Percentiles rank a stretch among this genome's conserved stretches.
Evolutionary conservation across 2,888 invertebrate genomes (phyloP).

Genomic region (Lycophotia porphyrea): DNA sequence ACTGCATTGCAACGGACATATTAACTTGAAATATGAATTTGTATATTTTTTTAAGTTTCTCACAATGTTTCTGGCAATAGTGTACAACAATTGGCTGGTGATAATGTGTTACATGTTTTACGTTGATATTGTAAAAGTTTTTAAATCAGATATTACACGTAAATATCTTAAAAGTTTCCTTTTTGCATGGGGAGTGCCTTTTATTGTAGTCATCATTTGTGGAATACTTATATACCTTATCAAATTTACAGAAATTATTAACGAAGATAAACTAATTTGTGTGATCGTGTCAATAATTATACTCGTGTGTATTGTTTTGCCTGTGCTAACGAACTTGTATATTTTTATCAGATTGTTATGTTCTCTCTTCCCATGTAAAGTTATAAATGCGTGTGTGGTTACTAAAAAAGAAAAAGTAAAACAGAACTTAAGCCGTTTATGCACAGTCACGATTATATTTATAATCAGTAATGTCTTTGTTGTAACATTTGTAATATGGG

Average conservation of each 20-base stretch:
- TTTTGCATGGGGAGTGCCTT: constrained; percentile 44
- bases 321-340: constrained; percentile 10
- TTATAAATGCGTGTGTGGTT: not conserved
- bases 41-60: constrained; percentile 8
- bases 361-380: constrained; percentile 20
- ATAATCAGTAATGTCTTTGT: constrained; percentile 32
- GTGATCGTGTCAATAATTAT: constrained; percentile 5
- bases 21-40: not conserved
- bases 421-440: constrained; percentile 39
- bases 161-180: constrained; percentile 46
- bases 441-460: constrained; percentile 25
- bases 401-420: constrained; percentile 16
- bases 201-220: not conserved
- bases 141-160: constrained; percentile 7
- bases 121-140: constrained; percentile 46
- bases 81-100: constrained; percentile 43
- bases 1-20: constrained; percentile 1
- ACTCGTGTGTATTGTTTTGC: constrained; percentile 5
- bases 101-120: constrained; percentile 47
- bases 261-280: not conserved
- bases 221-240: not conserved
- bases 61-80: constrained; percentile 29
- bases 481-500: constrained; percentile 37
- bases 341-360: constrained; percentile 28
- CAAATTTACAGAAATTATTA: not conserved